Evolutionary conservation across 2,113 vertebrate species (phyloP).

Genomic region (Diphyllodes magnificus): DNA sequence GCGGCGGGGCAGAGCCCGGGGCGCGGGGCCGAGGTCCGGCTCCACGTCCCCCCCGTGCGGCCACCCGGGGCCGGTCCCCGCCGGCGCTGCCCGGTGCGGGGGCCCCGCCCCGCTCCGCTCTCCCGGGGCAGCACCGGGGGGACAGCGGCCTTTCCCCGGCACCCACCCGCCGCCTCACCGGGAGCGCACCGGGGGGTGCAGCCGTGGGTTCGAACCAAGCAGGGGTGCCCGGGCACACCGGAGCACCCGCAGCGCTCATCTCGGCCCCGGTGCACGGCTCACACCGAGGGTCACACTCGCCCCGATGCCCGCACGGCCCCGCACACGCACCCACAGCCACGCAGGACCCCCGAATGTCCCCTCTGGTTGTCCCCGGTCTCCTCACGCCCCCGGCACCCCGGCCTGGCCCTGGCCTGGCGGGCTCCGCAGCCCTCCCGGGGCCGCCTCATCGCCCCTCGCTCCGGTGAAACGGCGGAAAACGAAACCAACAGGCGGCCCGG

Average conservation of each 20-base stretch:
- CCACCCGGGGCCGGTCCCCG: not conserved
- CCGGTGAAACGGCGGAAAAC: not conserved
- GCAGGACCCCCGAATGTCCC: not conserved
- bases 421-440: not conserved
- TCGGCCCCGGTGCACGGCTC: not conserved
- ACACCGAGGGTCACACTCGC: not conserved
- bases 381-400: accelerated
- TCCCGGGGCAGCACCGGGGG: not conserved
- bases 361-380: accelerated
- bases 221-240: not conserved
- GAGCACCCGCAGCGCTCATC: accelerated
- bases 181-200: not conserved
- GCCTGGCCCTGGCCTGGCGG: not conserved
- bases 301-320: not conserved
- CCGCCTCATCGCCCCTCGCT: not conserved
- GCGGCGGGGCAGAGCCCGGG: not conserved
- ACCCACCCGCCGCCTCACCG: not conserved
- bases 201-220: not conserved
- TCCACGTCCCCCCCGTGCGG: conserved; percentile 48
- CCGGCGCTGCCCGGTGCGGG: not conserved
- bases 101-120: not conserved
- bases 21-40: not conserved
- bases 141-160: not conserved
- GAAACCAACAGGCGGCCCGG: not conserved
- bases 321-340: not conserved